A percentile compares a stretch with the other conserved stretches of the same genome.
phyloP scores from a whole-genome alignment of 2,888 invertebrate genomes.

The Ethmia dodecea region DNA sequence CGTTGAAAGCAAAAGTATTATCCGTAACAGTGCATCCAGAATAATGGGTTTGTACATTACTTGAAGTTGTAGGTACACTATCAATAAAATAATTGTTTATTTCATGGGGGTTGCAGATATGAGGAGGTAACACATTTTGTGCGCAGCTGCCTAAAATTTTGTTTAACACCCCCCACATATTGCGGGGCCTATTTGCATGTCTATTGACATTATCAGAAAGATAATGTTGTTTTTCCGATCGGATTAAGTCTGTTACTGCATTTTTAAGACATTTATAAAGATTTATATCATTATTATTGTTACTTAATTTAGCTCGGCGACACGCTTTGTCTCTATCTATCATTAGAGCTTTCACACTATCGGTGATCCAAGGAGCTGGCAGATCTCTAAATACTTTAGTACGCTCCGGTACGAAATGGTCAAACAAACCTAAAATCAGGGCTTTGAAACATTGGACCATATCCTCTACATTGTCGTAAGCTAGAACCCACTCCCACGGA shows the following conservation, averaged over 20 bases:
- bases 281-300: neutral
- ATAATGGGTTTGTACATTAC: neutral
- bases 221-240: slow-evolving; percentile 2
- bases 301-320: neutral
- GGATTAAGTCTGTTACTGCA: neutral
- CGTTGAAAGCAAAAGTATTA: neutral
- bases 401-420: slow-evolving; percentile 2
- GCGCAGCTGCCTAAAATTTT: neutral
- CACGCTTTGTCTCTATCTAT: slow-evolving; percentile 2
- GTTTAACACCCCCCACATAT: slow-evolving; percentile 6
- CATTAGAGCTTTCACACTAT: slow-evolving; percentile 1
- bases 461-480: neutral
- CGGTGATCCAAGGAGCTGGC: slow-evolving; percentile 7
- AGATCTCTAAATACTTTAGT: slow-evolving; percentile 2
- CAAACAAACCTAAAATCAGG: slow-evolving; percentile 3
- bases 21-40: neutral
- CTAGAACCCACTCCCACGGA: neutral
- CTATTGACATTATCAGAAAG: neutral
- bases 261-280: neutral
- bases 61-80: neutral
- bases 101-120: neutral
- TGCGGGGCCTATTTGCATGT: neutral
- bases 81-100: neutral
- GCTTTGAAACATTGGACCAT: slow-evolving; percentile 1
- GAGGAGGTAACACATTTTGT: neutral